A percentile compares a stretch with the other conserved stretches of the same genome.
These are phyloP conservation scores for Nycteola revayana DNA, from an alignment of 2,888 invertebrate species.

Conservation along the genomic window DNA sequence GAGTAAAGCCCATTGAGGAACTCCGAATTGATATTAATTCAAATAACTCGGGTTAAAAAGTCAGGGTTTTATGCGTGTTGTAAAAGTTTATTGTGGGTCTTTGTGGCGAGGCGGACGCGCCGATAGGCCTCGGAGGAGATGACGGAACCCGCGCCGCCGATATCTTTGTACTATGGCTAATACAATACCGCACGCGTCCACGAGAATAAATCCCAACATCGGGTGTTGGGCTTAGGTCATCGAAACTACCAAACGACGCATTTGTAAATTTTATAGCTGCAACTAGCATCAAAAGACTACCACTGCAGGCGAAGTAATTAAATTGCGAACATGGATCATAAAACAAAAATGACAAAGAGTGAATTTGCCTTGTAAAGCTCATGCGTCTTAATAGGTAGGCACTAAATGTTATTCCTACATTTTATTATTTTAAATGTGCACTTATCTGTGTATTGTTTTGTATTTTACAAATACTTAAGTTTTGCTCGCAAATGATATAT, in stretches of 20 bases:
- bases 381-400: constrained; percentile 13
- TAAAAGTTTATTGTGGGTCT: constrained; percentile 81
- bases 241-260: constrained; percentile 27
- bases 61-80: constrained; percentile 80
- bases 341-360: constrained; percentile 21
- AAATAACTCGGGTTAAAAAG: constrained; percentile 82
- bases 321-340: constrained; percentile 26
- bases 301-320: constrained; percentile 18
- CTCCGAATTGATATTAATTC: constrained; percentile 82
- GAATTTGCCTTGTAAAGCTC: constrained; percentile 16
- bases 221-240: constrained; percentile 18
- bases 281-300: constrained; percentile 24
- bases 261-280: constrained; percentile 30
- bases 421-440: no score
- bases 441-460: no score
- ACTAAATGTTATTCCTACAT: constrained; percentile 16
- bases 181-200: constrained; percentile 40
- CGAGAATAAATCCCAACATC: constrained; percentile 32
- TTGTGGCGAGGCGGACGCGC: constrained; percentile 79
- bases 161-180: constrained; percentile 31
- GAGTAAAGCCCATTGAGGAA: constrained; percentile 82
- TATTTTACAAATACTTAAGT: no score
- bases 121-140: constrained; percentile 63
- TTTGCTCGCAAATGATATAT: no score
- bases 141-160: constrained; percentile 57